Evolutionary conservation across 2,888 invertebrate species (phyloP), one percentile per base, ranked within the genome.

Genomic region (Frankliniella intonsa): DNA sequence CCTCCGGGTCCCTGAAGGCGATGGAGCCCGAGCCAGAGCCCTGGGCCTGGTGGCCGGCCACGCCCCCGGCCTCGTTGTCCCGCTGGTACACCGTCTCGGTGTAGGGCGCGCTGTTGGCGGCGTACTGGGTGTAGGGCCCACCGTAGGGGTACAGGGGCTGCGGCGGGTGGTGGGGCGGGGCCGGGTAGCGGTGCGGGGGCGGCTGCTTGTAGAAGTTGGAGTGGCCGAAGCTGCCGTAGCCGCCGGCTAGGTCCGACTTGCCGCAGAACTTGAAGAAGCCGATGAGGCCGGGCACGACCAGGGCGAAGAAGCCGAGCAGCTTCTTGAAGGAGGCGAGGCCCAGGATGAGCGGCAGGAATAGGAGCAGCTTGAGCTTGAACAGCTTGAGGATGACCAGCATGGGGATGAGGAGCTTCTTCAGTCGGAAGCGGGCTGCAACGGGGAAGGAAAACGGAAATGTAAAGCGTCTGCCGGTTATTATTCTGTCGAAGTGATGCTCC

Each of bases 291-390:
- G 95, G 95, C 84, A 95, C 89, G 69, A 95, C 91, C 51, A 95
- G 91, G 17, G 95, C 95, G 86, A 94, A 90, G 87, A 95, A 92
- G 80, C 94, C 94, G 0, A 95, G 90, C 87, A 95, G 91, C 86
- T 95, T 95, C 89, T 95, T 95, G 87, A 95, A 94, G 81, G 95
- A 95, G 50, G 93, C 95, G 84, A 95, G 89, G 2, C 95, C 95
- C 80, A 95, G 90, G 84, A 95, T 95, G 84, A 95, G 90, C 0
- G 95, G 95, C 87, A 95, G 88, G 90, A 95, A 95, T 9, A 95
- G 89, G 5, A 95, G 89, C 81, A 95, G 89, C 87, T 95, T 95
- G 87, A 95, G 87, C 88, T 95, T 95, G 90, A 95, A 95, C 85
- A 95, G 89, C 88, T 95, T 95, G 84, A 95, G 88, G 84, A 95